phyloP scores from a whole-genome alignment of 2,113 vertebrate genomes.

The Bostrychus sinensis region DNA sequence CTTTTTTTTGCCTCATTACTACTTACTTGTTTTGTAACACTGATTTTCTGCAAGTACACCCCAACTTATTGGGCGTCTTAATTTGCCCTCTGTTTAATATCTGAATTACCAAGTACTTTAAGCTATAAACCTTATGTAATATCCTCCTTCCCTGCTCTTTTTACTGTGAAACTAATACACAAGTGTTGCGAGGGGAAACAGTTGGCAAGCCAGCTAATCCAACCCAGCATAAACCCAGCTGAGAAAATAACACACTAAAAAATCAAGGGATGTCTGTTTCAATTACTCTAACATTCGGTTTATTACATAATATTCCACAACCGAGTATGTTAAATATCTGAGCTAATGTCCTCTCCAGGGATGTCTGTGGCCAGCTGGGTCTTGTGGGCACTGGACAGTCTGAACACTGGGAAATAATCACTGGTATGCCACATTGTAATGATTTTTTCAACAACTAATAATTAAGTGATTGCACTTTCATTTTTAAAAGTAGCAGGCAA shows the following conservation, averaged over 20 bases:
- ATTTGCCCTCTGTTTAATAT: conserved; percentile 57
- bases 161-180: conserved; percentile 67
- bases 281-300: conserved; percentile 69
- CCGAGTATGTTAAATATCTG: conserved; percentile 55
- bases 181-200: conserved; percentile 65
- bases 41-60: too few relatives aligned
- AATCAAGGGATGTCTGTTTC: conserved; percentile 71
- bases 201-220: conserved; percentile 76
- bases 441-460: too few relatives aligned
- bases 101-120: conserved; percentile 67
- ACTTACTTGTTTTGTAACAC: too few relatives aligned
- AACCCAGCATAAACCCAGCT: conserved; percentile 52
- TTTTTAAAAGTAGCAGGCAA: too few relatives aligned
- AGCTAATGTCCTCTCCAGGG: conserved; percentile 54
- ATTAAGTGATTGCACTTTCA: too few relatives aligned
- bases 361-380: conserved; percentile 43
- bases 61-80: not conserved
- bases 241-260: conserved; percentile 38
- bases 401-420: not conserved
- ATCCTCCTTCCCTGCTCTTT: conserved; percentile 43
- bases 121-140: conserved; percentile 71
- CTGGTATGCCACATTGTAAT: conserved; percentile 4
- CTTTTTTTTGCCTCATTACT: too few relatives aligned
- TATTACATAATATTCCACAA: conserved; percentile 69
- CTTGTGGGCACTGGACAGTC: conserved; percentile 23